Evolutionary conservation across 2,797 vertebrate species (phyloP).

Genomic region (Rhinogobio ventralis): DNA sequence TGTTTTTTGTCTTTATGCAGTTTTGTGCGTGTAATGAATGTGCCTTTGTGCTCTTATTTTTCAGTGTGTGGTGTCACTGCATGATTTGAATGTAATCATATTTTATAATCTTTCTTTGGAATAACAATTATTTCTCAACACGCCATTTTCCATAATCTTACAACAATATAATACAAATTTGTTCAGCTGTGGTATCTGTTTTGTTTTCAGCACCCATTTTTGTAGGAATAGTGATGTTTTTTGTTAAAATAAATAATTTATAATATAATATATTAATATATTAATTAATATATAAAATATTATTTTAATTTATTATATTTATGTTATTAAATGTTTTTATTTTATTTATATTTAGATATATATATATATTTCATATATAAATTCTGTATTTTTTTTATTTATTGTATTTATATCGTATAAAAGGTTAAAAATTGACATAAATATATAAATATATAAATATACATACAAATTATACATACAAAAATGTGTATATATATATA

Average conservation of each 20-base stretch:
- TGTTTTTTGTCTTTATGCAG: conserved; percentile 49
- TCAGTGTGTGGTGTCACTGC: conserved; percentile 38
- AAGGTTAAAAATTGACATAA: no score
- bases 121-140: conserved; percentile 45
- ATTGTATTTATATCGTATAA: neutral
- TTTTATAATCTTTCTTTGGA: conserved; percentile 53
- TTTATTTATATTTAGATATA: neutral
- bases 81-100: conserved; percentile 53
- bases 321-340: neutral
- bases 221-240: neutral
- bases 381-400: neutral
- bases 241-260: neutral
- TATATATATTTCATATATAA: neutral
- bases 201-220: neutral
- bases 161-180: conserved; percentile 24
- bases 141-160: conserved; percentile 15
- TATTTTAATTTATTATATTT: neutral
- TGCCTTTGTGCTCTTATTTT: conserved; percentile 46
- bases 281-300: no score
- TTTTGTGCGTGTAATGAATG: conserved; percentile 50
- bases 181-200: conserved; percentile 3
- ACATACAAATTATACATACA: no score
- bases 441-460: no score
- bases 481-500: no score
- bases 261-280: no score